phyloP scores from a whole-genome alignment of 2,113 vertebrate genomes.

The Gymnorhina tibicen region DNA sequence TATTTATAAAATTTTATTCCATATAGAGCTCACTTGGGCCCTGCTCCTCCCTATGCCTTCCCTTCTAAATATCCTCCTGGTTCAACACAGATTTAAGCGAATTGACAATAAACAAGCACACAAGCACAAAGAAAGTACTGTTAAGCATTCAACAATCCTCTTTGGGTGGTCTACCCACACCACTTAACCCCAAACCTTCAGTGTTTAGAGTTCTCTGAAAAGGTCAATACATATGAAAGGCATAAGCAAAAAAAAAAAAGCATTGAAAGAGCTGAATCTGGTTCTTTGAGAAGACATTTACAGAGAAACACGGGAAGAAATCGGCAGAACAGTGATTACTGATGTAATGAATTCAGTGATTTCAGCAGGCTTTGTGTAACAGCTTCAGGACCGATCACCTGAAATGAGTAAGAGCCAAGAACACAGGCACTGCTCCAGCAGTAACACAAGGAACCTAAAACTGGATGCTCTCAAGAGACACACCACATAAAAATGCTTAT shows the following conservation, averaged over 20 bases:
- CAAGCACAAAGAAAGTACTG: not conserved
- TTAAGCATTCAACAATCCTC: not conserved
- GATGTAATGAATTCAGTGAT: not conserved
- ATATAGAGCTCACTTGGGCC: not conserved
- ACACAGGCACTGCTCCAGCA: not conserved
- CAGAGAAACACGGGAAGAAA: not conserved
- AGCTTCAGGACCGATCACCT: not conserved
- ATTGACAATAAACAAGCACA: not conserved
- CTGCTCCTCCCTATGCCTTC: not conserved
- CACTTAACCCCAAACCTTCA: no score
- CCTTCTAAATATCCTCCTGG: not conserved
- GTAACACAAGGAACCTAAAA: not conserved
- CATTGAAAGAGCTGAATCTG: not conserved
- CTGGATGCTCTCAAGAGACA: not conserved
- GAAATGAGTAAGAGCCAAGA: not conserved
- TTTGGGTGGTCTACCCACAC: not conserved
- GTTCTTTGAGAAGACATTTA: not conserved
- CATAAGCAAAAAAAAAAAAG: not conserved
- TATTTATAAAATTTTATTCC: not conserved
- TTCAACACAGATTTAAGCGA: not conserved
- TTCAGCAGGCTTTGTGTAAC: not conserved
- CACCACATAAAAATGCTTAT: not conserved
- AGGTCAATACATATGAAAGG: not conserved
- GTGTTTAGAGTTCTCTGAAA: no score
- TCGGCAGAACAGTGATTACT: not conserved